Conservation (phyloP, 2,113 vertebrate genomes). For the Microcebus ravelobensis region DNA sequence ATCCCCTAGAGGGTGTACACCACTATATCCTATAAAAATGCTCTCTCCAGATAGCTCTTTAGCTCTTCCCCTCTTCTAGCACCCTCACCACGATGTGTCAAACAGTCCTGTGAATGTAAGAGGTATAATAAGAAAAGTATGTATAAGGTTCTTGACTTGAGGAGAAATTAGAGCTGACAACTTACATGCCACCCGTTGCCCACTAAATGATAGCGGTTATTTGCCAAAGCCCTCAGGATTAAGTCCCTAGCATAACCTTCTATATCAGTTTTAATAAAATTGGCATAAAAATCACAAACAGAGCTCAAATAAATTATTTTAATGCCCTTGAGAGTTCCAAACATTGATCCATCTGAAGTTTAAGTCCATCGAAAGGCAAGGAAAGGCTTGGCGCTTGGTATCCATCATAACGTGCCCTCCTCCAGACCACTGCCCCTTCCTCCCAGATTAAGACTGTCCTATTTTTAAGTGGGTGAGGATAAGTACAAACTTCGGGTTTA, state of each 20-base stretch:
- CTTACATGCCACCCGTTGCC: constrained; percentile 80
- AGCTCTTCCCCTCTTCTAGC: background rate
- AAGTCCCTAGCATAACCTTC: constrained; percentile 78
- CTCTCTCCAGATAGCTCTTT: background rate
- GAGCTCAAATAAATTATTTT: constrained; percentile 76
- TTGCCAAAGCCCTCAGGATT: constrained; percentile 79
- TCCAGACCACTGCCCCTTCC: background rate
- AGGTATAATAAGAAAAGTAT: constrained; percentile 80
- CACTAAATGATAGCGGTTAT: constrained; percentile 81
- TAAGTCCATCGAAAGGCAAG: background rate
- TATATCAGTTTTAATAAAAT: constrained; percentile 77
- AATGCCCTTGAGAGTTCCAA: constrained; percentile 73
- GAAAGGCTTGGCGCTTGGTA: background rate
- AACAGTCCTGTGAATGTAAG: constrained; percentile 60
- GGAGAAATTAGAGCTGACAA: constrained; percentile 83
- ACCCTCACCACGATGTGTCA: background rate
- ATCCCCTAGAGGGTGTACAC: too few species aligned
- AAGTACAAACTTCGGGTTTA: background rate
- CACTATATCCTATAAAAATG: background rate
- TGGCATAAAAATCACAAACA: constrained; percentile 80
- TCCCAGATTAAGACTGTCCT: background rate
- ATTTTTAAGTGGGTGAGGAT: background rate
- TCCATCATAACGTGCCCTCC: accelerated
- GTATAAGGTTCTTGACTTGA: constrained; percentile 71
- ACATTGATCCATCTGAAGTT: constrained; percentile 62